Evolutionary conservation across 2,797 vertebrate species (phyloP).

Genomic region (Taenioides sp.): DNA sequence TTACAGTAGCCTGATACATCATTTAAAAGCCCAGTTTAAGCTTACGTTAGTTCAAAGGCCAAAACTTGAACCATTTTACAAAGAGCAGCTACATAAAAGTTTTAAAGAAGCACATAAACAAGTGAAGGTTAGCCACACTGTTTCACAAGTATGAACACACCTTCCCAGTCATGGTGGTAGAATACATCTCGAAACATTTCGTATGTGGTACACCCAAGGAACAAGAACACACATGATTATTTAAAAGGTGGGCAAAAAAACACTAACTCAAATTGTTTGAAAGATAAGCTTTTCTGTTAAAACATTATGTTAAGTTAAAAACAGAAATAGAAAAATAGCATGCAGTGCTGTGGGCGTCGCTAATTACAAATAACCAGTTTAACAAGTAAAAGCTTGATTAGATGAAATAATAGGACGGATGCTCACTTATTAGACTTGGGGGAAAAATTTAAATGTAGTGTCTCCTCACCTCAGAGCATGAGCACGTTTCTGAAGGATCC

Average conservation of each 20-base stretch:
- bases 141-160: neutral
- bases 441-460: slow-evolving; percentile 6
- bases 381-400: slow-evolving; percentile 21
- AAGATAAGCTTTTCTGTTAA: slow-evolving; percentile 38
- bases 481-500: slow-evolving; percentile 19
- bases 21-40: slow-evolving; percentile 27
- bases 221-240: neutral
- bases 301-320: slow-evolving; percentile 48
- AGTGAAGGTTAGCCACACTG: slow-evolving; percentile 5
- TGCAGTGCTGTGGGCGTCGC: slow-evolving; percentile 5
- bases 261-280: slow-evolving; percentile 14
- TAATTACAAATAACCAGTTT: neutral
- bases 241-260: neutral
- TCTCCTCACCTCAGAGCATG: slow-evolving; percentile 28
- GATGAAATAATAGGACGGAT: slow-evolving; percentile 55
- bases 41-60: slow-evolving; percentile 17
- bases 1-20: slow-evolving; percentile 16
- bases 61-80: slow-evolving; percentile 27
- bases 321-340: slow-evolving; percentile 13
- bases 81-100: slow-evolving; percentile 31
- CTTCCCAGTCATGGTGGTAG: slow-evolving; percentile 3
- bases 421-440: slow-evolving; percentile 22
- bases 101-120: slow-evolving; percentile 24
- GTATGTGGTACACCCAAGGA: neutral
- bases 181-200: slow-evolving; percentile 11